These are phyloP conservation scores for Zygogramma bicolorata DNA, from an alignment of 2,888 invertebrate species.

Conservation along the genomic window DNA sequence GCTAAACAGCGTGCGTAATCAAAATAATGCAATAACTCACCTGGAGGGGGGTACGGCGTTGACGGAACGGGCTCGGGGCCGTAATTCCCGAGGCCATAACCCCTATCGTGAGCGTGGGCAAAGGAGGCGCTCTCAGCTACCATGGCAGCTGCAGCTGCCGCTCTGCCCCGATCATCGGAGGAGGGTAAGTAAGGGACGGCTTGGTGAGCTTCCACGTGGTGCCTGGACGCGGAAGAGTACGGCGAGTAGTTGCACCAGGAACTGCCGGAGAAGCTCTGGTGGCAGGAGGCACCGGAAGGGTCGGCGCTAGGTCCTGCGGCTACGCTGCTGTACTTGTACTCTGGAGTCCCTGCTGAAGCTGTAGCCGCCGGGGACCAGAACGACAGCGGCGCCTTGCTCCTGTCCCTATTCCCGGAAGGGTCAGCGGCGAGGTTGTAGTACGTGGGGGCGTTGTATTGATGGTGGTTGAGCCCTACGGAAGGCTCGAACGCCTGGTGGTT, in stretches of 20 bases:
- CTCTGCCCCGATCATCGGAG: conserved; percentile 78
- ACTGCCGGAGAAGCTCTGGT: conserved; percentile 77
- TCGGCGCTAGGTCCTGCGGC: conserved; percentile 68
- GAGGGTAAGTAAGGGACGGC: conserved; percentile 77
- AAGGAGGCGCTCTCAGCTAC: conserved; percentile 75
- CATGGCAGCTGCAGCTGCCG: conserved; percentile 70
- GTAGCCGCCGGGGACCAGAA: conserved; percentile 79
- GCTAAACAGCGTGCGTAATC: conserved; percentile 8
- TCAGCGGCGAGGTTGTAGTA: conserved; percentile 82
- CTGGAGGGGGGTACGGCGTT: conserved; percentile 84
- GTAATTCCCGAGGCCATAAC: conserved; percentile 82
- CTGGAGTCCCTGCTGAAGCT: conserved; percentile 71
- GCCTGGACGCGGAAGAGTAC: conserved; percentile 72
- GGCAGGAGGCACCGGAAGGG: conserved; percentile 72
- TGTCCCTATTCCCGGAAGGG: conserved; percentile 73
- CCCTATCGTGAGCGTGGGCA: conserved; percentile 74
- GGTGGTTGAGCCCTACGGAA: conserved; percentile 72
- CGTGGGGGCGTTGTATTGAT: conserved; percentile 80
- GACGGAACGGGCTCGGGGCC: conserved; percentile 79
- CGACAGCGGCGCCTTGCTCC: conserved; percentile 71
- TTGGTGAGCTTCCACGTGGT: conserved; percentile 72
- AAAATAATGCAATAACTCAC: conserved; percentile 63
- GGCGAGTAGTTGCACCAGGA: conserved; percentile 82
- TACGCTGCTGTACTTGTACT: conserved; percentile 73
- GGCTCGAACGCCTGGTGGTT: conserved; percentile 71